phyloP scores from a whole-genome alignment of 2,797 vertebrate genomes.

The Enteromius thamalakanensis region DNA sequence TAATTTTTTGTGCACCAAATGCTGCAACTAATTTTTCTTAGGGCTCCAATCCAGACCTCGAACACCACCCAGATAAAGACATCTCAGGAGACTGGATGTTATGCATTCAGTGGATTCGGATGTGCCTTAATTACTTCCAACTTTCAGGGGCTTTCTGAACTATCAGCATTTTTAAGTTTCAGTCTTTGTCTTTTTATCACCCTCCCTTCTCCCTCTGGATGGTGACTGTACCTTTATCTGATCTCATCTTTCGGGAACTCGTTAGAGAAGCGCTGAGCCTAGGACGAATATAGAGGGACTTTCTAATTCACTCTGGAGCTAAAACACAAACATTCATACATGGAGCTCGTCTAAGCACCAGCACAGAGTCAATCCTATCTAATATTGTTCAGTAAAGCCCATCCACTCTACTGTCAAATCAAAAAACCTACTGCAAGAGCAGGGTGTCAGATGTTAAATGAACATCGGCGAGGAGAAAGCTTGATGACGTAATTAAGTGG shows the following conservation, averaged over 20 bases:
- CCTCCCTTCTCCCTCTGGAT: slow-evolving; percentile 20
- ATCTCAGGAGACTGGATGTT: neutral
- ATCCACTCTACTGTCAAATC: neutral
- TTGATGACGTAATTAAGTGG: neutral
- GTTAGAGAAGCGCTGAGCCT: neutral
- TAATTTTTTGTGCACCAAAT: neutral
- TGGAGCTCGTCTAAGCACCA: neutral
- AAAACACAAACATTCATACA: neutral
- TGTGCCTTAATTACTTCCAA: neutral
- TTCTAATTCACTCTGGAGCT: slow-evolving; percentile 1
- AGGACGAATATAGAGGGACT: slow-evolving; percentile 2
- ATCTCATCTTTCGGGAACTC: neutral
- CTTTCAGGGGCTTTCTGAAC: neutral
- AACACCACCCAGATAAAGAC: neutral
- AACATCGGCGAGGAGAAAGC: neutral
- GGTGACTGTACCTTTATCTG: neutral
- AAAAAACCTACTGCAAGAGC: neutral
- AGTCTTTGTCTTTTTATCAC: slow-evolving; percentile 16
- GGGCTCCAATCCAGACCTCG: neutral
- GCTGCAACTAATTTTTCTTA: neutral
- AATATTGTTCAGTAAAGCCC: neutral
- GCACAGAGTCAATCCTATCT: neutral
- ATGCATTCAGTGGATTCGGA: neutral
- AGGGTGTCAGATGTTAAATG: neutral
- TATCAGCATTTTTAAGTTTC: neutral